Conservation (phyloP, 2,797 vertebrate genomes). For the Lagodon rhomboides region DNA sequence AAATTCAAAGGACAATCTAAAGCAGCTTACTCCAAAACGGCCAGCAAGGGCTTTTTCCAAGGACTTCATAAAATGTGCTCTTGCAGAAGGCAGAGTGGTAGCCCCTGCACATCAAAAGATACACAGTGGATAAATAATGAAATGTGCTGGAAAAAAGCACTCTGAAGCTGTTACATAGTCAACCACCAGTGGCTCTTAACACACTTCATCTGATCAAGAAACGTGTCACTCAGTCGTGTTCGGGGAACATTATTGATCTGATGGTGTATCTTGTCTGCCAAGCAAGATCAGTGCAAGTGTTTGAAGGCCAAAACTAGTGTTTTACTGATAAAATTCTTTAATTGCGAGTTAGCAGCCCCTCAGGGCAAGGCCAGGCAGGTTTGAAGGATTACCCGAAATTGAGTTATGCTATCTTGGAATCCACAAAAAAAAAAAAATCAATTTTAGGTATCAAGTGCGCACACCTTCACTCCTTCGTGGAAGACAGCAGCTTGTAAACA, state of each 20-base stretch:
- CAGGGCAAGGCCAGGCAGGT: background rate
- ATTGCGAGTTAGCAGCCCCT: background rate
- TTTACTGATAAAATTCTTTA: conserved; percentile 14
- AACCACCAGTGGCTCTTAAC: conserved; percentile 24
- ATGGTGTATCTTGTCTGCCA: conserved; percentile 14
- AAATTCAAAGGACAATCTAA: conserved; percentile 25
- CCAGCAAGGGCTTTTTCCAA: conserved; percentile 23
- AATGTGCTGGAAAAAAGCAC: conserved; percentile 19
- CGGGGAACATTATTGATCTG: conserved; percentile 36
- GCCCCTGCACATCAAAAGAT: conserved; percentile 22
- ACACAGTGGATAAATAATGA: conserved; percentile 34
- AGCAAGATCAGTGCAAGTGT: conserved; percentile 28
- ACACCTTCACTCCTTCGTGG: background rate
- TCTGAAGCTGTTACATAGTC: conserved; percentile 34
- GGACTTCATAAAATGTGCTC: conserved; percentile 15
- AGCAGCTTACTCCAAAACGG: conserved; percentile 16
- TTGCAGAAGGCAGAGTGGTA: background rate
- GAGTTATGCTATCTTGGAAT: background rate
- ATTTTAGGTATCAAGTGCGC: background rate
- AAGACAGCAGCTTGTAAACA: background rate
- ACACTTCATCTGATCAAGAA: conserved; percentile 31
- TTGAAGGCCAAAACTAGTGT: conserved; percentile 25
- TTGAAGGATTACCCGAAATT: background rate
- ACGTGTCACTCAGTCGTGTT: background rate
- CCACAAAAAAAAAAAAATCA: background rate